Conservation (phyloP, 2,113 vertebrate genomes). For the Tyrannus savana region DNA sequence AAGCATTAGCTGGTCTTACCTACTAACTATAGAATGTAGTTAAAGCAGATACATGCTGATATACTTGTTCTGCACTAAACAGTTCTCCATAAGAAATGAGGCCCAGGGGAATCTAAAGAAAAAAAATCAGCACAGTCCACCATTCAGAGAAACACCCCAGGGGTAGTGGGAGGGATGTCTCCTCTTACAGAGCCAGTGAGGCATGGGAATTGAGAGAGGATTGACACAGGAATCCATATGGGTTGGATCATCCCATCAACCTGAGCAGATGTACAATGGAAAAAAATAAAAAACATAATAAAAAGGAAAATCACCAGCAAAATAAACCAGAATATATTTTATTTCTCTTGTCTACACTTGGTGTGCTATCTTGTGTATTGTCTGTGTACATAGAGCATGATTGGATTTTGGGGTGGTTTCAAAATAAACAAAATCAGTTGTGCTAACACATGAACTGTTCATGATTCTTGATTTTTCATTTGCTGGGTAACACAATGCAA, state of each 20-base stretch:
- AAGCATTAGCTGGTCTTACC: slow-evolving; percentile 36
- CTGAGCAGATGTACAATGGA: background rate
- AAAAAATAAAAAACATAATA: background rate
- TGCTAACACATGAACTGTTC: background rate
- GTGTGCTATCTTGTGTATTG: background rate
- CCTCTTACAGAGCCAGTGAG: background rate
- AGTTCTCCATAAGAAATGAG: background rate
- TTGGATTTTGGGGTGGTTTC: slow-evolving; percentile 9
- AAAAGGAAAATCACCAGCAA: background rate
- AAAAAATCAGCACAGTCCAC: background rate
- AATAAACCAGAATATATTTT: background rate
- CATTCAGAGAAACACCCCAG: background rate
- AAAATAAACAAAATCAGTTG: slow-evolving; percentile 63
- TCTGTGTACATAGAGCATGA: slow-evolving; percentile 44
- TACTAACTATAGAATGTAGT: slow-evolving; percentile 42
- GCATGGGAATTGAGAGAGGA: background rate
- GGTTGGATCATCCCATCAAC: background rate
- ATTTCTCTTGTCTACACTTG: background rate
- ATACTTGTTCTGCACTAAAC: background rate
- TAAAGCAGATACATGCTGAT: background rate
- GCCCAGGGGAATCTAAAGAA: background rate
- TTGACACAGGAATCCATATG: background rate
- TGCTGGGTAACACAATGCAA: background rate
- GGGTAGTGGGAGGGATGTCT: background rate
- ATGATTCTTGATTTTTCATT: background rate